Evolutionary conservation across 2,888 invertebrate genomes (phyloP).

Genomic region (Timema podura): DNA sequence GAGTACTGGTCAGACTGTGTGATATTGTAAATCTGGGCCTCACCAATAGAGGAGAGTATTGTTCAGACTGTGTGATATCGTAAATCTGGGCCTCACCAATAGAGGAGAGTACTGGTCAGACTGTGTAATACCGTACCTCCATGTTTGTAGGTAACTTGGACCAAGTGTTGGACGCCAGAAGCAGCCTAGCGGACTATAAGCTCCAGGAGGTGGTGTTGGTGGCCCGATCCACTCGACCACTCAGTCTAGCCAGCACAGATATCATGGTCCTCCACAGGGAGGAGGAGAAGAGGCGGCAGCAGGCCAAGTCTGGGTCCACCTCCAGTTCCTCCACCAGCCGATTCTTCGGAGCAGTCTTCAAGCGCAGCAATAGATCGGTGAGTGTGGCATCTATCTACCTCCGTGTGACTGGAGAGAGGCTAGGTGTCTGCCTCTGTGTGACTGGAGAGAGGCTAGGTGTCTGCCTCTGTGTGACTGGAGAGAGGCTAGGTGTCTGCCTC

Average conservation of each 20-base stretch:
- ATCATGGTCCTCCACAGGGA: slow-evolving; percentile 56
- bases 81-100: no score
- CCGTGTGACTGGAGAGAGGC: no score
- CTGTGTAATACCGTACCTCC: background rate
- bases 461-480: no score
- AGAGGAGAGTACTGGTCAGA: no score
- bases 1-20: no score
- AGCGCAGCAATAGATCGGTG: slow-evolving; percentile 44
- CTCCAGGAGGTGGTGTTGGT: slow-evolving; percentile 62
- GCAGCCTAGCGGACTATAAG: slow-evolving; percentile 59
- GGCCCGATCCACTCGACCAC: slow-evolving; percentile 48
- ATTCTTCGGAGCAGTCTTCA: slow-evolving; percentile 39
- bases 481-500: no score
- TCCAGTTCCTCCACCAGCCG: slow-evolving; percentile 29
- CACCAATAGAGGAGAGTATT: no score
- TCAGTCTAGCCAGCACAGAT: slow-evolving; percentile 43
- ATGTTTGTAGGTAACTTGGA: slow-evolving; percentile 53
- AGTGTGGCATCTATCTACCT: slow-evolving; percentile 31
- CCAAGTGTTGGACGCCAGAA: slow-evolving; percentile 54
- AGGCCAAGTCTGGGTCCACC: slow-evolving; percentile 26
- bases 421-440: no score
- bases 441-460: no score
- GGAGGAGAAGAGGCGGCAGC: slow-evolving; percentile 52
- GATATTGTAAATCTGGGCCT: no score
- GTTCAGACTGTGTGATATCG: no score